Conservation (phyloP, 2,888 invertebrate genomes). For the Geophilus truncorum region DNA sequence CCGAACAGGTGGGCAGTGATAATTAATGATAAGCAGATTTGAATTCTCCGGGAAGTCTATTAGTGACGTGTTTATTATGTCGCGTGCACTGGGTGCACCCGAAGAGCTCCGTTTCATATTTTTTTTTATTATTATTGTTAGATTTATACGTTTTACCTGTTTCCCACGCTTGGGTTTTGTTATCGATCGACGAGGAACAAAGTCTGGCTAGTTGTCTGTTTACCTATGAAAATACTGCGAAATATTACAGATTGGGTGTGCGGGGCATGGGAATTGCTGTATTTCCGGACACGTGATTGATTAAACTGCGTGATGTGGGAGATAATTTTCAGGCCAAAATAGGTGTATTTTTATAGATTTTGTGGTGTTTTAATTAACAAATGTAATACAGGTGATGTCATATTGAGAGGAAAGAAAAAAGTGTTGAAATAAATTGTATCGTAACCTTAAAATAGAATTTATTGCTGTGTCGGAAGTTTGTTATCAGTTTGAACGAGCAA, state of each 20-base stretch:
- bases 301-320: neutral
- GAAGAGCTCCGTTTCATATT: neutral
- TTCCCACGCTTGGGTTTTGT: conserved; percentile 3
- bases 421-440: too few species aligned
- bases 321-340: too few species aligned
- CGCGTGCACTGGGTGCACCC: neutral
- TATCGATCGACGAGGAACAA: neutral
- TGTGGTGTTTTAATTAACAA: neutral
- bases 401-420: too few species aligned
- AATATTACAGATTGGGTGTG: neutral
- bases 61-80: neutral
- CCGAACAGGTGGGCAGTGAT: too few species aligned
- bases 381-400: too few species aligned
- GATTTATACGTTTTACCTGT: neutral
- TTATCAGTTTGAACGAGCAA: too few species aligned
- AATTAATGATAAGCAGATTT: neutral
- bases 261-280: neutral
- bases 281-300: neutral
- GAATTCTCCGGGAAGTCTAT: neutral
- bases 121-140: neutral
- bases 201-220: neutral
- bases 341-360: neutral
- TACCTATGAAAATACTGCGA: neutral
- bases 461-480: too few species aligned
- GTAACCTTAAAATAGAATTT: too few species aligned